Percentiles rank a stretch among this genome's conserved stretches.
Conservation (phyloP, 2,888 invertebrate genomes). For the Diaphora mendica region DNA sequence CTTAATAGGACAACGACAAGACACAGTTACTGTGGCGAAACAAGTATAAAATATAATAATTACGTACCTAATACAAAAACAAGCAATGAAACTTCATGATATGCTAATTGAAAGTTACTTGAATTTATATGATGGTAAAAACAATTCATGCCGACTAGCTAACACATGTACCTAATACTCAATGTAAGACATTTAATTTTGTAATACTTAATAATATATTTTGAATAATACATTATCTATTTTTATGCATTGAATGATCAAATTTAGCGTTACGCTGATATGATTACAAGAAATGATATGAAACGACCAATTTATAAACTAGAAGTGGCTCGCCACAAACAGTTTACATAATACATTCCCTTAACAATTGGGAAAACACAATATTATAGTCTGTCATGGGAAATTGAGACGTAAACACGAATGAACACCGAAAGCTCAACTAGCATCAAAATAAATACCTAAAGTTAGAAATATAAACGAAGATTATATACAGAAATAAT, state of each 20-base stretch:
- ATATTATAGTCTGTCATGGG: constrained; percentile 74
- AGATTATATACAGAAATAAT: constrained; percentile 74
- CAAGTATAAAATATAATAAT: constrained; percentile 40
- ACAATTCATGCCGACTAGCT: constrained; percentile 63
- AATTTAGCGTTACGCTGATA: constrained; percentile 36
- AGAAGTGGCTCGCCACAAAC: constrained; percentile 34
- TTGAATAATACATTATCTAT: constrained; percentile 24
- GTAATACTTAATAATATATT: constrained; percentile 18
- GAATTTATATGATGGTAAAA: constrained; percentile 41
- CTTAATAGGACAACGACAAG: constrained; percentile 45
- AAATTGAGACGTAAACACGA: constrained; percentile 64
- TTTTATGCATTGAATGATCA: constrained; percentile 32
- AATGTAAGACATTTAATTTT: constrained; percentile 35
- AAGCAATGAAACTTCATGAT: constrained; percentile 45
- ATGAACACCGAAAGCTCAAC: constrained; percentile 75
- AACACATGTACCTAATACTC: constrained; percentile 47
- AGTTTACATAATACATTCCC: constrained; percentile 45
- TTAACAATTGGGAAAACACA: constrained; percentile 49
- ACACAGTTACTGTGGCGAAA: constrained; percentile 65
- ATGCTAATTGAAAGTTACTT: constrained; percentile 38
- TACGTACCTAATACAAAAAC: constrained; percentile 41
- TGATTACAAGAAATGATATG: constrained; percentile 58
- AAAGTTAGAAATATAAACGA: constrained; percentile 71
- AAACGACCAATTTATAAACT: constrained; percentile 47
- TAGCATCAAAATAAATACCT: constrained; percentile 81